These are phyloP conservation scores for Sus scrofa DNA, from an alignment of 2,113 vertebrate genomes.

Conservation along the genomic window T2T-Sscrofa CM000825.6:71056001-71056500, in stretches of 20 bases:
- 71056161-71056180: background rate
- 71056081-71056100: background rate
- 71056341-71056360: background rate
- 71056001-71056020: background rate
- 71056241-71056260: background rate
- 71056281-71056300: background rate
- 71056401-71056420: background rate
- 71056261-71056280: background rate
- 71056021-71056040: background rate
- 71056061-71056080: background rate
- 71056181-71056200: background rate
- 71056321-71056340: background rate
- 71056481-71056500: background rate
- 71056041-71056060: accelerated
- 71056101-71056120: background rate
- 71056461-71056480: background rate
- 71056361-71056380: background rate
- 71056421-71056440: background rate
- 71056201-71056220: background rate
- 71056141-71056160: background rate
- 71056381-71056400: background rate
- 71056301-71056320: background rate
- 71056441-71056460: background rate
- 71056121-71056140: background rate
- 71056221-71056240: background rate